Evolutionary conservation across 2,797 vertebrate genomes (phyloP).

Genomic region (Dromococcyx pavoninus): DNA sequence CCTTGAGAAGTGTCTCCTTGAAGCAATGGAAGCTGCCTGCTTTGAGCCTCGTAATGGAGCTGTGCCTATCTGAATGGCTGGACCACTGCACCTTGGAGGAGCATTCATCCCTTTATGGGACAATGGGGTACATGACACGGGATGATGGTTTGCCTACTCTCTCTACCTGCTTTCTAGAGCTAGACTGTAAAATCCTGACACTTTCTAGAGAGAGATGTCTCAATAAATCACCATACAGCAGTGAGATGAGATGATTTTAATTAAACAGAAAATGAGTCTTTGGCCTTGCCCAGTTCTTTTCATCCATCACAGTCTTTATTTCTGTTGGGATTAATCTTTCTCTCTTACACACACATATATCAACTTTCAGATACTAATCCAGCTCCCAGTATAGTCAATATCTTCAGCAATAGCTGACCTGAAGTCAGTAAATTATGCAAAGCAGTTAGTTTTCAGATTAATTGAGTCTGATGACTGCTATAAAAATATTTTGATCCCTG

Average conservation of each 20-base stretch:
- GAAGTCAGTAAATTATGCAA: not conserved
- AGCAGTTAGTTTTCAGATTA: not conserved
- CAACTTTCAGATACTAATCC: not conserved
- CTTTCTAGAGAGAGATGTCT: not conserved
- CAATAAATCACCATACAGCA: not conserved
- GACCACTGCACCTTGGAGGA: not conserved
- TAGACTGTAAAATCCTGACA: not conserved
- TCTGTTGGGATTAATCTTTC: not conserved
- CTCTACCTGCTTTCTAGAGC: not conserved
- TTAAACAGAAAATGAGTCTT: not conserved
- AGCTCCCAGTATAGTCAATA: not conserved
- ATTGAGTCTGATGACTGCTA: not conserved
- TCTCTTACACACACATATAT: too few relatives aligned
- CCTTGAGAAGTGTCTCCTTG: not conserved
- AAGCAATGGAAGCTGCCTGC: not conserved
- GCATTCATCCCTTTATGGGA: not conserved
- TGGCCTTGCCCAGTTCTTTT: not conserved
- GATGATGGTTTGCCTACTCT: not conserved
- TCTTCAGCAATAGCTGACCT: not conserved
- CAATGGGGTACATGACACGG: not conserved
- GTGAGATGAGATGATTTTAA: not conserved
- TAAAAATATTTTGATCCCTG: not conserved
- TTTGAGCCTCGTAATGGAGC: rapidly evolving
- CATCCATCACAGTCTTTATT: not conserved
- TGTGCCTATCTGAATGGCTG: not conserved